Base-by-base conservation (phyloP, 1,140 invertebrate genomes). In the Acromyrmex heyeri region DNA sequence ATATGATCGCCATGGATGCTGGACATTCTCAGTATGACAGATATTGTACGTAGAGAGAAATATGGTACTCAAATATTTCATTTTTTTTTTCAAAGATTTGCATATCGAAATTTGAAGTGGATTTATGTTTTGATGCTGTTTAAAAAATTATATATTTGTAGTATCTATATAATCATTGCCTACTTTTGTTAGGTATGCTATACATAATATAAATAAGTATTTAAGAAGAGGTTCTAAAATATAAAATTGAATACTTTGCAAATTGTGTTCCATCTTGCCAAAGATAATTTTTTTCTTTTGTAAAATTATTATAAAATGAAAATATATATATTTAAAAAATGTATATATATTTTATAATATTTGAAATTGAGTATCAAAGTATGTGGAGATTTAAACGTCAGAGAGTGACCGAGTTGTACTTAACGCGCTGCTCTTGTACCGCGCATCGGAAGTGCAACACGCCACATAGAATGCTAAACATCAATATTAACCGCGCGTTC, bases 1-100 rank as follows among this genome's bases (percentile, higher is more conserved):
- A 93, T 69, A 94, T 94, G 93, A 94, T 93, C 93, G 92, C 91
- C 78, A 95, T 94, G 94, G 93, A 94, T 86, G 85, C 85, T 59
- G 67, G 87, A 77, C 86, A 93, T 16, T 87, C 92, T 34, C 91
- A 93, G 53, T 94, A 91, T 86, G 88, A 87, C 48, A 93, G 91
- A 94, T 94, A 94, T 78, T 95, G 93, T 94, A 94, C 72, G 93
- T 92, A 90, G 8, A 44, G 34, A 38, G 34, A 38, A 38, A 34
- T 34, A 34, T 44, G 8, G 0, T 67, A 48, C 59, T 27, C 27
- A n/a, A 55, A 27, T 44, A 38, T 48, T 50, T 18, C 6, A 12
- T 34, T 21, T 27, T 48, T 27, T 16, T 77, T 38, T 64, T 24
- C 38, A n/a, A 44, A 24, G 14, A 30, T 57, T 55, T 65, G 7